Base-by-base conservation (phyloP, 2,113 vertebrate species). In the Rissa tridactyla region DNA sequence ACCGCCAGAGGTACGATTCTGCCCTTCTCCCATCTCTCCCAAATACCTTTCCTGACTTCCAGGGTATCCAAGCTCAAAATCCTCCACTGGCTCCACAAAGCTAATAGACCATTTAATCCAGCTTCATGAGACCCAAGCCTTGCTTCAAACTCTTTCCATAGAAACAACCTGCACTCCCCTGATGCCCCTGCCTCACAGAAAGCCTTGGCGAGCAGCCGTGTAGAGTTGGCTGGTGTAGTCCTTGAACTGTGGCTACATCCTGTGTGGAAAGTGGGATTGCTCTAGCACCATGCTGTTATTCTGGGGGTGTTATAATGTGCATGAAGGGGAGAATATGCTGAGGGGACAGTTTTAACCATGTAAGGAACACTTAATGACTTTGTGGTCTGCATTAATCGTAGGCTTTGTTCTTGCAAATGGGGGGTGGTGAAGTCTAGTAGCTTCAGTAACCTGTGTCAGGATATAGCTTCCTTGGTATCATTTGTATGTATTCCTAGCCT, bases 341-440 rank as follows among this genome's bases (percentile, higher is more conserved):
- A 10, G 11, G 15, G 4, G 12, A 21, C 6, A 21, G 23, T 66
- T 84, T 70, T 58, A 78, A 71, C 25, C 12, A 15, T 3, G 9
- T 49, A 34, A 87, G 21, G 18, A 93, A 70, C 18, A 65, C 4
- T 68, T 64, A 3, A 12, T 62, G n/a, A 75, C 25, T 88, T 58
- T 75, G 27, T 62, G 30, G 14, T 82, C 36, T 75, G 14, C 51
- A 40, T 76, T 68, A 80, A 60, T 6, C 23, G n/a, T 34, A 69
- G 77, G 13, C 30, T 71, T 82, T 54, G 27, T 13, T 68, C 29
- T 85, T 51, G 25, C 44, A 76, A 60, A 22, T 7, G 12, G 8
- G 2, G 3, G 2, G 0, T 34, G 13, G 13, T 57, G n/a, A 83
- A 86, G 58, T 27, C 11, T 36, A 27, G 4, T 3, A 7, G 20